Evolutionary conservation across 2,797 vertebrate species (phyloP).

Genomic region (Danio jaintianensis): DNA sequence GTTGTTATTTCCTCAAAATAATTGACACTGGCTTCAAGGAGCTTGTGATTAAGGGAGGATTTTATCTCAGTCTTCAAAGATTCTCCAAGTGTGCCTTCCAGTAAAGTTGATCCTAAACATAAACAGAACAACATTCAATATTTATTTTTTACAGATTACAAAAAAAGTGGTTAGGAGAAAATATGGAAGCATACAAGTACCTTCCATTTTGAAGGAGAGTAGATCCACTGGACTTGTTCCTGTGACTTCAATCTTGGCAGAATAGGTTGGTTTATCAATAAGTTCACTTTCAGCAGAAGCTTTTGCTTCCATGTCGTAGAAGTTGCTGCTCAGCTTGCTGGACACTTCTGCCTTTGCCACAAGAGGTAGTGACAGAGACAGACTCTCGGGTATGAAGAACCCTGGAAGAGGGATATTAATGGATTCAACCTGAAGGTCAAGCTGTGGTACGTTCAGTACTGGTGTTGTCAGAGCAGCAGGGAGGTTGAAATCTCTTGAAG

Average conservation of each 20-base stretch:
- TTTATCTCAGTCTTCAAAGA: conserved; percentile 74
- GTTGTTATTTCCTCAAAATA: conserved; percentile 72
- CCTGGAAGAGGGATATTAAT: conserved; percentile 81
- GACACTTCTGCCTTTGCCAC: conserved; percentile 84
- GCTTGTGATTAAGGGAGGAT: conserved; percentile 82
- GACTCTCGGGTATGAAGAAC: conserved; percentile 81
- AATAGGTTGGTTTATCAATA: conserved; percentile 74
- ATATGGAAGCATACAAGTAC: conserved; percentile 69
- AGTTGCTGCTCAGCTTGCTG: conserved; percentile 85
- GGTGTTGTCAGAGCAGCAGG: conserved; percentile 81
- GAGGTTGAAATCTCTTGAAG: conserved; percentile 80
- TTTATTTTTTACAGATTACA: neutral
- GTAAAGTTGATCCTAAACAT: conserved; percentile 82
- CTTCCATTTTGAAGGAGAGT: conserved; percentile 85
- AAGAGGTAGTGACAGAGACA: conserved; percentile 82
- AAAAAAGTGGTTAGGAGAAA: neutral
- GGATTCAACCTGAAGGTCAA: conserved; percentile 82
- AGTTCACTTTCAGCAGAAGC: conserved; percentile 81
- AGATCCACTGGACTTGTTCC: conserved; percentile 84
- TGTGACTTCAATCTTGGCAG: conserved; percentile 76
- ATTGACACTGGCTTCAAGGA: conserved; percentile 82
- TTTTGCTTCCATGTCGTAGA: conserved; percentile 87
- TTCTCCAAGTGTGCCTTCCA: conserved; percentile 70
- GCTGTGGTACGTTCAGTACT: conserved; percentile 74
- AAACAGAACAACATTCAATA: conserved; percentile 49